Base-by-base conservation (phyloP, 2,888 invertebrate species). In the Epinotia nisella region DNA sequence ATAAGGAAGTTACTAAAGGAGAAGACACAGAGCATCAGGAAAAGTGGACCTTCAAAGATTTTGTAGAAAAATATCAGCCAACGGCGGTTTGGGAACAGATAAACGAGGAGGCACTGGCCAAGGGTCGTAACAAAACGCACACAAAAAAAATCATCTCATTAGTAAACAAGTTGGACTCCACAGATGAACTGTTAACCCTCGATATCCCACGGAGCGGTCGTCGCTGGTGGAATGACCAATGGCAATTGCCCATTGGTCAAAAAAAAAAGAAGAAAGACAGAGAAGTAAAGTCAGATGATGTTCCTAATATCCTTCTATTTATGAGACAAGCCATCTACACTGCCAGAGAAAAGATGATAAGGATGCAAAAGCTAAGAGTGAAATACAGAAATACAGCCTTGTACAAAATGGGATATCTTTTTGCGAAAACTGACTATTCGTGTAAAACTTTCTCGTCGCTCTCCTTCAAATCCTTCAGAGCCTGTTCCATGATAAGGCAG, bases 401-500 rank as follows among this genome's bases (percentile, higher is more conserved):
- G 29, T 65, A 55, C 55, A 65, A 65, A 10, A 65, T 65, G 65
- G 65, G 65, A 5, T 65, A 19, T 19, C 39, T 65, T 3, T 65
- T 65, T 65, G 65, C 55, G 4, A 65, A 65, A 65, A 55, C 65
- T 3, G 65, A 65, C 53, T 41, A 55, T 21, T 39, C 65, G 0
- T 55, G 65, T 21, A 65, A 65, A 55, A 4, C 55, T n/a, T 65
- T 41, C 21, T 15, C 55, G 15, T 65, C 65, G n/a, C 65, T 65
- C 10, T 39, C 65, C 0, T 65, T 13, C 39, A 65, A 65, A 19
- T 55, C 55, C 0, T 55, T 39, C 39, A 55, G 39, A 39, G 7
- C 35, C 0, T 65, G 65, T 39, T 55, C 55, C 5, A 21, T n/a
- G 19, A 41, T 39, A 2, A 15, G 65, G 24, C 10, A 13, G 21